Evolutionary conservation across 2,113 vertebrate species (phyloP).

Genomic region (Climacteris rufus): DNA sequence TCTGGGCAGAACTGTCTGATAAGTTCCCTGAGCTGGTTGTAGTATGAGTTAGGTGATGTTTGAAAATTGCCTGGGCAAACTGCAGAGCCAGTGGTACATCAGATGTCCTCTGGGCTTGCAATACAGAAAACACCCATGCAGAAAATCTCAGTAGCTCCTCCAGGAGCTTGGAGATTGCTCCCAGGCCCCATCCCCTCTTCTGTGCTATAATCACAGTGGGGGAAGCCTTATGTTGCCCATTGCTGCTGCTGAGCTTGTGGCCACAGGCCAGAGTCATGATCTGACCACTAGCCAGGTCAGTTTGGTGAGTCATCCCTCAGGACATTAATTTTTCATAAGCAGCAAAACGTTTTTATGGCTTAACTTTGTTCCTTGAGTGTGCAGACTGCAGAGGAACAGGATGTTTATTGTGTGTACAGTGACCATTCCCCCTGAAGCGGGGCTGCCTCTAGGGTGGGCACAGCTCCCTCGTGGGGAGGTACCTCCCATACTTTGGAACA

Average conservation of each 20-base stretch:
- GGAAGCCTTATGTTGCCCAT: not conserved
- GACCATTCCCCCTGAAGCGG: not conserved
- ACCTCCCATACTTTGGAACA: not conserved
- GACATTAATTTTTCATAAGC: not conserved
- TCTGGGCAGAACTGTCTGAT: not conserved
- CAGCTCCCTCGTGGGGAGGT: not conserved
- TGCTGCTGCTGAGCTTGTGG: not conserved
- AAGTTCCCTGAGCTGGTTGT: not conserved
- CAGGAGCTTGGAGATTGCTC: not conserved
- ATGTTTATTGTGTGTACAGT: not conserved
- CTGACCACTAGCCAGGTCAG: not conserved
- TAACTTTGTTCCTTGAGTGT: not conserved
- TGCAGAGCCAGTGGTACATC: not conserved
- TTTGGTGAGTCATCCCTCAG: not conserved
- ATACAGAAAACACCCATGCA: not conserved
- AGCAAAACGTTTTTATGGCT: not conserved
- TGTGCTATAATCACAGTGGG: accelerated
- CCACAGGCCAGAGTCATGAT: accelerated
- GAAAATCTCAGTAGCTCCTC: not conserved
- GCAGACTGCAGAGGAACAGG: not conserved
- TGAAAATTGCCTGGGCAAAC: not conserved
- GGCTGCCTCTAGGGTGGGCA: not conserved
- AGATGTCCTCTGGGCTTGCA: not conserved
- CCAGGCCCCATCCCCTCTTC: not conserved
- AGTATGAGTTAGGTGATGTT: not conserved